Base-by-base conservation (phyloP, 2,888 invertebrate genomes). In the Himalopsyche tibetana region DNA sequence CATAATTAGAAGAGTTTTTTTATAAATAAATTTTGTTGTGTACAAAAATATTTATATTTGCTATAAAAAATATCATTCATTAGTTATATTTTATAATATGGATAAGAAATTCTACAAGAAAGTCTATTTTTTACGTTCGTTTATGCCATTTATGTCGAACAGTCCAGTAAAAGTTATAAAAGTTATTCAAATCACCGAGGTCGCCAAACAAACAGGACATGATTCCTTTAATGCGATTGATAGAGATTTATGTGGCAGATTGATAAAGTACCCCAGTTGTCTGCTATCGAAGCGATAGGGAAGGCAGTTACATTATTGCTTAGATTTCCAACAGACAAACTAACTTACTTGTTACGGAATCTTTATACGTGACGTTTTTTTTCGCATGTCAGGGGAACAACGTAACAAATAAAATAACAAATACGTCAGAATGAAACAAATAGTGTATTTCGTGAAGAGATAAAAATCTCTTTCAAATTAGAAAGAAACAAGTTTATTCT, bases 181-280 rank as follows among this genome's bases (percentile, higher is more conserved):
- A 87, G 87, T 84, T 87, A 87, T 88, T 88, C 88, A 84, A 85
- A 87, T 88, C 85, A 80, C 28, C 83, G 83, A 83, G 84, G 87
- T 84, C 84, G 85, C 82, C 85, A 63, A 85, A 87, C 88, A 88
- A 88, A 88, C 88, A 88, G 85, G 86, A 87, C 89, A 86, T 85
- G 87, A 88, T 88, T 88, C 85, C 86, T 91, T 91, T 91, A 91
- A 91, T 91, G 90, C 90, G 91, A 90, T 92, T 88, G 92, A 93
- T 93, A 92, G 92, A 93, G 93, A 93, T 93, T 93, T 93, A 93
- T 93, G 92, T 92, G 90, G 90, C 91, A 89, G 79, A 89, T 87
- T 89, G 88, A 88, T 88, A 86, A 86, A 88, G 88, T 87, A 86
- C 83, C 82, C 36, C 80, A 45, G 80, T 82, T 40, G 79, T n/a